Evolutionary conservation across 1,140 invertebrate species (phyloP), one percentile per base, ranked within the genome.

Genomic region (Lasioglossum albipes): DNA sequence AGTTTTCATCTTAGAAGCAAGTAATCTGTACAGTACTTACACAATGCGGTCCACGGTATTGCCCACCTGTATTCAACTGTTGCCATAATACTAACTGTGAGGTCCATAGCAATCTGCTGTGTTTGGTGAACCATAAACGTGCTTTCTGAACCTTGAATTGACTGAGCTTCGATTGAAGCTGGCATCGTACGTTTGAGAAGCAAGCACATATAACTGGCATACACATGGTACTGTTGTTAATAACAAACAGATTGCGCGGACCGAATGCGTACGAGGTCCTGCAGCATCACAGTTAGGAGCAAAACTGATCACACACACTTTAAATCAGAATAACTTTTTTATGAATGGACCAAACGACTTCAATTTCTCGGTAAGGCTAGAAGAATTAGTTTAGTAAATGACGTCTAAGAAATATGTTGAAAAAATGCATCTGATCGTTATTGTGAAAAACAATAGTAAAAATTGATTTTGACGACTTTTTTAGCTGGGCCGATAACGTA

Each of bases 131-230:
- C 57, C 57, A 62, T 41, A 61, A 73, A 62, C 12, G 70, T 42
- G 18, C 20, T 27, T 42, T 45, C 52, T 45, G 70, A 45, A 73
- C 59, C 70, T 57, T 62, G 57, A 73, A 62, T 57, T 41, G 59
- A 73, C 41, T 27, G 31, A 62, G 54, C 57, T 73, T 57, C 70
- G 54, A 73, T 62, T 62, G 18, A 41, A 61, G 7, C 31, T n/a
- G n/a, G n/a, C 45, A 45, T 62, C 7, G 54, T 62, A 6, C 22
- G 12, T 36, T 73, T 62, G 41, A 62, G 36, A n/a, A n/a, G 16
- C 27, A 10, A 70, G 7, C 57, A 59, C 6, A n/a, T 59, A 2
- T n/a, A 59, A 27, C 7, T 27, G 27, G 27, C 27, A 27, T 20
- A 71, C 16, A 16, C 36, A 10, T 54, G 16, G 36, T 36, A 41